Conservation (phyloP, 2,888 invertebrate genomes). For the Slavum lentiscoides region DNA sequence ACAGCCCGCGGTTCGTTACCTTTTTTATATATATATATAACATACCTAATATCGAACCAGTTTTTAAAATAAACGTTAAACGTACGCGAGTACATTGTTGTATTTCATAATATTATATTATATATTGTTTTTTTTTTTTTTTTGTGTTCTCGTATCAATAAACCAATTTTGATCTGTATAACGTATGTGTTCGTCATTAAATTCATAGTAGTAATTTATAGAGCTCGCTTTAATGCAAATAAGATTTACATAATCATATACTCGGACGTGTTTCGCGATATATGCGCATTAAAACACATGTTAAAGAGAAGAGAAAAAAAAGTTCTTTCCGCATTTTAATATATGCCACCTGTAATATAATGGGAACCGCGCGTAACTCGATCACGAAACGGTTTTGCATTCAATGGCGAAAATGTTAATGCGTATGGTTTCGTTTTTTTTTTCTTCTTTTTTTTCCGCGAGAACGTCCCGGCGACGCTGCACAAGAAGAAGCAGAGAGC, state of each 20-base stretch:
- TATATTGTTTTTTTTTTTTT: no score
- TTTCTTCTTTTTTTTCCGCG: no score
- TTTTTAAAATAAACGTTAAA: no score
- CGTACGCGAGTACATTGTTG: no score
- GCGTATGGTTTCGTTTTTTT: conserved; percentile 35
- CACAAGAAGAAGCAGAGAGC: not conserved
- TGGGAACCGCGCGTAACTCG: conserved; percentile 31
- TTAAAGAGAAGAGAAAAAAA: conserved; percentile 5
- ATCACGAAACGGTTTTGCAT: conserved; percentile 49
- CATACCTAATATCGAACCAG: no score
- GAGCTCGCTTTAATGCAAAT: conserved; percentile 23
- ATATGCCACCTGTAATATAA: not conserved
- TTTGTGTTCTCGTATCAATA: not conserved
- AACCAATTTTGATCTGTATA: not conserved
- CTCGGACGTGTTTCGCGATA: conserved; percentile 23
- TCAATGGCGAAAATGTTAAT: conserved; percentile 45
- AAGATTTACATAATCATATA: not conserved
- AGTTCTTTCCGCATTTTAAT: no score
- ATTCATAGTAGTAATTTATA: conserved; percentile 21
- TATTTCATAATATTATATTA: no score
- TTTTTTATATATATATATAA: no score
- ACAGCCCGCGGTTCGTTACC: no score
- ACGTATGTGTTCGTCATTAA: not conserved
- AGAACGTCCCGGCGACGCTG: not conserved
- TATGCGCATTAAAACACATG: conserved; percentile 20